Conservation (phyloP, 2,888 invertebrate species). For the Spilarctia lutea region DNA sequence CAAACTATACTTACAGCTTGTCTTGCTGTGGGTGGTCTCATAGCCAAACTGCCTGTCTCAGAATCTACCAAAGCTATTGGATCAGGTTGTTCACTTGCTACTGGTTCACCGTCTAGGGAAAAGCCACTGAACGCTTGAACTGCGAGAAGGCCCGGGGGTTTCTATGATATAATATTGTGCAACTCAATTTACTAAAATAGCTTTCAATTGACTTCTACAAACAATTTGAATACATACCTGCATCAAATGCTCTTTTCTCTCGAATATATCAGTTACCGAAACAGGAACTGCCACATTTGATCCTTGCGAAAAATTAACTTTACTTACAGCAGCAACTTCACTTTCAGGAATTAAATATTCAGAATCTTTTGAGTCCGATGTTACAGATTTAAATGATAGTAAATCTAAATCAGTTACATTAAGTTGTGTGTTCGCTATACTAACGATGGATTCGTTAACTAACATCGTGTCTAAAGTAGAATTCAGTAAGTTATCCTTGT, state of each 20-base stretch:
- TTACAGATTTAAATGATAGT: constrained; percentile 68
- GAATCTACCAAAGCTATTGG: constrained; percentile 71
- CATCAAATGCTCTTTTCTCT: constrained; percentile 63
- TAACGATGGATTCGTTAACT: constrained; percentile 53
- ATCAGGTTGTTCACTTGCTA: constrained; percentile 69
- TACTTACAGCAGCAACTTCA: constrained; percentile 46
- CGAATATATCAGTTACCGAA: constrained; percentile 71
- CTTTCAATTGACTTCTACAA: neutral
- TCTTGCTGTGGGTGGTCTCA: constrained; percentile 55
- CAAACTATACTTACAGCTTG: constrained; percentile 64
- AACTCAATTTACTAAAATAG: neutral
- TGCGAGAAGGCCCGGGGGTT: constrained; percentile 60
- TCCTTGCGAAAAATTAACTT: constrained; percentile 23
- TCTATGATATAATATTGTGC: constrained; percentile 47
- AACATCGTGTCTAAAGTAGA: constrained; percentile 53
- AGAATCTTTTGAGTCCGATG: constrained; percentile 66
- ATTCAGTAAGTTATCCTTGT: constrained; percentile 56
- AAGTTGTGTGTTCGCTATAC: constrained; percentile 49
- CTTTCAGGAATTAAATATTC: constrained; percentile 69
- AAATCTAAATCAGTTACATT: constrained; percentile 63
- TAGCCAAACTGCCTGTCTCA: constrained; percentile 70
- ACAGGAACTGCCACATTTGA: constrained; percentile 28
- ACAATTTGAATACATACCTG: constrained; percentile 52
- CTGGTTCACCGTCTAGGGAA: constrained; percentile 65
- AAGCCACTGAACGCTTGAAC: constrained; percentile 77